phyloP scores from a whole-genome alignment of 2,797 vertebrate genomes.

The Acridotheres tristis region DNA sequence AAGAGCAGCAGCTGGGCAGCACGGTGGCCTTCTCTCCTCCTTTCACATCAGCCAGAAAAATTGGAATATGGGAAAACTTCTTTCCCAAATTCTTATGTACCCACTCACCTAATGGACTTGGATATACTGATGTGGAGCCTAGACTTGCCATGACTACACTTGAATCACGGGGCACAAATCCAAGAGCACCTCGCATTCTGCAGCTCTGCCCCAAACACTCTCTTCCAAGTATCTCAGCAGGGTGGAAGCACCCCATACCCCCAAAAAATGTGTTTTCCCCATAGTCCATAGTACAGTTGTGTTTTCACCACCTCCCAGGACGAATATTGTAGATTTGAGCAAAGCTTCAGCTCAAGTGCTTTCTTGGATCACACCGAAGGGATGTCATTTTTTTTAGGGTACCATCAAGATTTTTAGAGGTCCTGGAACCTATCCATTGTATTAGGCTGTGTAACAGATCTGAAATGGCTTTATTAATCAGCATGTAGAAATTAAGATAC shows the following conservation, averaged over 20 bases:
- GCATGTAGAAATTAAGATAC: neutral
- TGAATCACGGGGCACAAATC: accelerated
- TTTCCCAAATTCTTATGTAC: neutral
- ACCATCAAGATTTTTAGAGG: neutral
- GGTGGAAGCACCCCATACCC: accelerated
- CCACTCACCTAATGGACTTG: neutral
- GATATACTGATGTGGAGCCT: accelerated
- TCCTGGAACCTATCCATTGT: neutral
- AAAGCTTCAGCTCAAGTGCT: accelerated
- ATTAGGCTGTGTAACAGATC: neutral
- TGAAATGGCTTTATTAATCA: neutral
- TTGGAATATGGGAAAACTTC: accelerated
- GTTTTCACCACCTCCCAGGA: neutral
- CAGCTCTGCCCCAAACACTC: neutral
- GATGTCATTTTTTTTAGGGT: neutral
- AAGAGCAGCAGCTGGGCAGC: neutral
- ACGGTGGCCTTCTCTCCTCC: neutral
- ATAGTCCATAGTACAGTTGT: too few species aligned
- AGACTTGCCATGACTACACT: neutral
- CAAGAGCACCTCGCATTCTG: accelerated
- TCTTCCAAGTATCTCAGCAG: accelerated
- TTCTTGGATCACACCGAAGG: neutral
- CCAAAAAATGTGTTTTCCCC: neutral
- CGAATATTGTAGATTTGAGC: neutral
- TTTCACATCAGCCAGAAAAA: neutral